Percentiles rank a stretch among this genome's conserved stretches.
phyloP scores from a whole-genome alignment of 2,113 vertebrate species.

The Ardeotis arabs region DNA sequence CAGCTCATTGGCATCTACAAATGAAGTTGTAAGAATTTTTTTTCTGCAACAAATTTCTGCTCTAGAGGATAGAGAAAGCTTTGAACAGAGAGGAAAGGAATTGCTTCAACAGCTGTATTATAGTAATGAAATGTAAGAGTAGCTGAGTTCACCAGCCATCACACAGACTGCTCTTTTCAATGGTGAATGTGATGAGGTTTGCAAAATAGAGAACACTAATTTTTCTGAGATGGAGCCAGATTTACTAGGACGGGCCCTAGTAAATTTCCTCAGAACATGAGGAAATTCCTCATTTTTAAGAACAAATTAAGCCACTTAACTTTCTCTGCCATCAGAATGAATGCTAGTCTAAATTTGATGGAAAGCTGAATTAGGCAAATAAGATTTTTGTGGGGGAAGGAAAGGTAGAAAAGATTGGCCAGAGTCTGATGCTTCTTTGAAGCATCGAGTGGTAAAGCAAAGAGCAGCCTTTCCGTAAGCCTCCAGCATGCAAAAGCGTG shows the following conservation, averaged over 20 bases:
- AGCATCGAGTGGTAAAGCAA: neutral
- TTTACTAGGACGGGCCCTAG: neutral
- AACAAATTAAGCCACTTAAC: neutral
- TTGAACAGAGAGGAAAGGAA: slow-evolving; percentile 1
- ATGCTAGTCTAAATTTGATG: neutral
- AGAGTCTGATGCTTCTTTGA: neutral
- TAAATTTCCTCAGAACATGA: neutral
- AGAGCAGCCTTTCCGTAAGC: neutral
- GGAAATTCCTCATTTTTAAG: neutral
- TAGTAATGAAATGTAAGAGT: neutral
- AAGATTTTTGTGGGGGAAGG: neutral
- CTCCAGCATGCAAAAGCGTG: neutral
- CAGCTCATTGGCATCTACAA: neutral
- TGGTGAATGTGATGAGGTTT: neutral
- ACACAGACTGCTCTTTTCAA: neutral
- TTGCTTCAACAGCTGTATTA: neutral
- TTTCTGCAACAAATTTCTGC: neutral
- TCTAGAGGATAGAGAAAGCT: neutral
- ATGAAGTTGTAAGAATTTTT: neutral
- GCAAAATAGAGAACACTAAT: neutral
- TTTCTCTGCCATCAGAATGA: neutral
- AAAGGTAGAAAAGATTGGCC: neutral
- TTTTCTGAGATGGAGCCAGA: neutral
- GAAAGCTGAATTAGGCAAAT: neutral
- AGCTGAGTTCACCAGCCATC: neutral